Base-by-base conservation (phyloP, 2,113 vertebrate genomes). In the Narcine bancroftii region DNA sequence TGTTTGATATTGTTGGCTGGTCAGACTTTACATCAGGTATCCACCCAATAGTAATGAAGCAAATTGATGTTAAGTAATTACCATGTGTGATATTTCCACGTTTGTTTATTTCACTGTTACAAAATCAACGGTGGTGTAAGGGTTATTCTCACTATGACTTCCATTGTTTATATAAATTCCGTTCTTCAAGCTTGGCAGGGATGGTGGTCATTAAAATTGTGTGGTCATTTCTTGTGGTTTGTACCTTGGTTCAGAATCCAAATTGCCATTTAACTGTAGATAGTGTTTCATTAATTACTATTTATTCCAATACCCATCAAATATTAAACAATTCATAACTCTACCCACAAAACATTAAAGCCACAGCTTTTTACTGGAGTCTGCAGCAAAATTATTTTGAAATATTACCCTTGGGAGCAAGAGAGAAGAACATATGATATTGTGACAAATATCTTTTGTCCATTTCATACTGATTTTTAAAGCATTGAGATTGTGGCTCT, bases 221-320 rank as follows among this genome's bases (percentile, higher is more conserved):
- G n/a, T 7, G 36, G 36, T 42, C 63, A 39, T n/a, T 56, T 65
- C 42, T 15, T 47, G 66, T 71, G 89, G 39, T 65, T 91, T 13
- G 6, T 47, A 33, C 2, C 29, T 69, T 21, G 42, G 45, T 69
- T 91, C 21, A 47, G 39, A 71, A 71, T 91, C 21, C 26, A 69
- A 33, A 26, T 71, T 21, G 71, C 66, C 39, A 17, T 91, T 91
- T 69, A 29, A 11, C 3, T 91, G 26, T 69, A 69, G 66, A 69
- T 71, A 91, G 5, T 69, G 9, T 47, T 91, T 69, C n/a, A 69
- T 29, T 47, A 19, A 13, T 50, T 39, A 91, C n/a, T 91, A 69
- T 91, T 91, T 91, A 91, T 91, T 91, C 89, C 9, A 91, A 69
- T 45, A 33, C 11, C 42, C 24, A 33, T 69, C 26, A 91, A 91